These are phyloP conservation scores for Hetaerina titia DNA, from an alignment of 2,888 invertebrate genomes.

Conservation along the genomic window DNA sequence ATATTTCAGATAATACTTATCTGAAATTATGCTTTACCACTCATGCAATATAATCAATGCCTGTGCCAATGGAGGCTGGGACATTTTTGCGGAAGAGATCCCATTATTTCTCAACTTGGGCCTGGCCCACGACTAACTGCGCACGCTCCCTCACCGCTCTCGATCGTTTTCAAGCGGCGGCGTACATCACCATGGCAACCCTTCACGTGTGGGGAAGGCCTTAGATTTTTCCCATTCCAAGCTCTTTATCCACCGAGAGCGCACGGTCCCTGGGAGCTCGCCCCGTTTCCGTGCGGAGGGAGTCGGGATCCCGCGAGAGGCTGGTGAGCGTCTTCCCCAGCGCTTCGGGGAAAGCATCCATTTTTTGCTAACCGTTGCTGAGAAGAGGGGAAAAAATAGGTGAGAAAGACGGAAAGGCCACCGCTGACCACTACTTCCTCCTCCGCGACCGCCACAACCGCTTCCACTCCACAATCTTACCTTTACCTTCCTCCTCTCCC, in stretches of 20 bases:
- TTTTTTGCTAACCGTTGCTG: not conserved
- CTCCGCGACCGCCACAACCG: not conserved
- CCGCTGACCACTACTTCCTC: constrained; percentile 23
- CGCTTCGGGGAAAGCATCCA: not conserved
- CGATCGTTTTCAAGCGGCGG: constrained; percentile 61
- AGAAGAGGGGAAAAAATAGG: constrained; percentile 42
- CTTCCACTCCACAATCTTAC: constrained; percentile 19
- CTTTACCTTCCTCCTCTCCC: not conserved
- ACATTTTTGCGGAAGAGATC: not conserved
- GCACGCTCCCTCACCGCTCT: constrained; percentile 49
- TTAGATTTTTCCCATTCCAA: constrained; percentile 62
- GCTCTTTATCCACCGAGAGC: not conserved
- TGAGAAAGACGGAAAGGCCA: not conserved
- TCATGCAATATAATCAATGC: not conserved
- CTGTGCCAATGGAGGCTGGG: not conserved
- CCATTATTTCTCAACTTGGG: not conserved
- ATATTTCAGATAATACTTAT: not conserved
- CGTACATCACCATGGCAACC: constrained; percentile 66
- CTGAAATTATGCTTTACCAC: not conserved
- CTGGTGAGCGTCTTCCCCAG: not conserved
- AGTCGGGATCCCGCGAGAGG: not conserved
- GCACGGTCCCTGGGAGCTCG: not conserved
- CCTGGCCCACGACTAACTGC: constrained; percentile 44
- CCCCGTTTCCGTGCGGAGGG: not conserved
- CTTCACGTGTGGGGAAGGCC: constrained; percentile 55